Conservation (phyloP, 2,113 vertebrate genomes). For the Paradisaea rubra region DNA sequence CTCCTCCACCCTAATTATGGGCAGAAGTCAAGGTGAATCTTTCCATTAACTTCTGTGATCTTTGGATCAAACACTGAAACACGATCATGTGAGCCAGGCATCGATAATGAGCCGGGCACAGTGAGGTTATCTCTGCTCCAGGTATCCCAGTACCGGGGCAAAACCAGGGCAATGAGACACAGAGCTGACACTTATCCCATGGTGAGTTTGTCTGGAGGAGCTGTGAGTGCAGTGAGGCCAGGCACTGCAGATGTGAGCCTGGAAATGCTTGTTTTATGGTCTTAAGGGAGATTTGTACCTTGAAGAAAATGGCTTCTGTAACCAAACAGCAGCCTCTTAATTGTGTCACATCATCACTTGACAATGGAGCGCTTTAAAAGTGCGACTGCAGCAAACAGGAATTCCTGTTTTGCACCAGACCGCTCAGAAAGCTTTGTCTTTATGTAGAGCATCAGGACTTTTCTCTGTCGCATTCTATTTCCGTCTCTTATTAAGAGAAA, state of each 20-base stretch:
- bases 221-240: background rate
- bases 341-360: background rate
- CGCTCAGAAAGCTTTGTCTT: background rate
- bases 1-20: background rate
- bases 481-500: background rate
- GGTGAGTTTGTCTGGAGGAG: background rate
- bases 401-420: constrained; percentile 1
- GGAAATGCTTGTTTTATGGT: background rate
- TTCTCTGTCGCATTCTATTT: background rate
- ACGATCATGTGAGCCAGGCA: accelerated
- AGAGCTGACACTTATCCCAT: background rate
- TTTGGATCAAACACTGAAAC: background rate
- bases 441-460: background rate
- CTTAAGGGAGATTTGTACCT: background rate
- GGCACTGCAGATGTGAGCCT: background rate
- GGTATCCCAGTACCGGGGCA: background rate
- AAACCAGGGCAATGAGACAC: background rate
- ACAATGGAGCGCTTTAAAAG: background rate
- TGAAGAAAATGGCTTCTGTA: background rate
- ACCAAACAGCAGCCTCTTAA: background rate
- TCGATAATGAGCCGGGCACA: background rate
- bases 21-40: background rate
- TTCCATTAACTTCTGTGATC: constrained; percentile 30
- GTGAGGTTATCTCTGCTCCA: background rate
- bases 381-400: background rate